Evolutionary conservation across 2,113 vertebrate genomes (phyloP), one percentile per base, ranked within the genome.

Genomic region (Tor tambroides): DNA sequence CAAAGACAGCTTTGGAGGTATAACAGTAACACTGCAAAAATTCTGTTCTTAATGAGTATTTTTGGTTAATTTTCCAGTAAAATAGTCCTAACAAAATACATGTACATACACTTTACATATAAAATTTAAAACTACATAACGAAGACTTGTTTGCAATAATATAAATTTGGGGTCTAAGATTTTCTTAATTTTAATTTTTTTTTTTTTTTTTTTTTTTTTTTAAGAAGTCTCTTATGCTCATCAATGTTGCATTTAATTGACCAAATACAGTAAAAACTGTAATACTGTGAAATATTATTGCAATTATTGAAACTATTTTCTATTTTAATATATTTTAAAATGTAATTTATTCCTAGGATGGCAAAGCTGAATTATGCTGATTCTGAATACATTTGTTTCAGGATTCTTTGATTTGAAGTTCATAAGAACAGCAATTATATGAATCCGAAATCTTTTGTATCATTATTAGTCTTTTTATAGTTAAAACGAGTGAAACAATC

Each of bases 1-100:
- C 54, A 21, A 63, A 59, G 67, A 88, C 49, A 79, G 87, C 65
- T 72, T 88, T 46, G 32, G 87, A 75, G 77, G 76, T 85, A 81
- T 81, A 81, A 67, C 30, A 56, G 78, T 63, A 82, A 54, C 28
- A 12, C 76, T 78, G 76, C 75, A 78, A 78, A 30, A 72, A 12
- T 11, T 5, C 1, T 59, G 21, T 12, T 72, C 32, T 38, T 72
- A 26, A 38, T 11, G 32, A 72, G 41, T 76, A 26, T 76, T 76
- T 46, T 17, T 76, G 41, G 15, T 2, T 17, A 46, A 8, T 49
- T 76, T 49, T 49, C 74, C 74, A 76, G 72, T 46, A 54, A 54
- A 49, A 78, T 26, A 14, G 23, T 49, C 4, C 4, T 30, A 32
- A 32, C 21, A 26, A 46, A 23, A 75, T 14, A 43, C 12, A 75